phyloP scores from a whole-genome alignment of 2,113 vertebrate genomes.

The Gymnogyps californianus region DNA sequence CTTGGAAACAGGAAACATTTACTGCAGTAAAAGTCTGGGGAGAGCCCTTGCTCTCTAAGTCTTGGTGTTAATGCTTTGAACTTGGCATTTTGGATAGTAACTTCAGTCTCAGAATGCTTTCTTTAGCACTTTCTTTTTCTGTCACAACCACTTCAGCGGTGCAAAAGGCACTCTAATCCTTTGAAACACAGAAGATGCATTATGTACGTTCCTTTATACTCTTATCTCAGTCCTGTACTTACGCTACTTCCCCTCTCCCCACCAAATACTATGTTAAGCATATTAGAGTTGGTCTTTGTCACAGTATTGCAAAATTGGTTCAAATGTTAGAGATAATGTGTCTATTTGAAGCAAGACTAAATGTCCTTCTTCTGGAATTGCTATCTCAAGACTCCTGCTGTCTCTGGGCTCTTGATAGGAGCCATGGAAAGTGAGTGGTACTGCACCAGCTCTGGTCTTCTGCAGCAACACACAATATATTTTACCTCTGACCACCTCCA shows the following conservation, averaged over 20 bases:
- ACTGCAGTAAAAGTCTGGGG: neutral
- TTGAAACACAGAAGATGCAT: neutral
- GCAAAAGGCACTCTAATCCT: neutral
- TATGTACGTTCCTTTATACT: neutral
- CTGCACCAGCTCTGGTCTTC: neutral
- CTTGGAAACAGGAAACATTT: neutral
- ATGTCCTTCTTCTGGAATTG: neutral
- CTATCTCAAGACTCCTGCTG: neutral
- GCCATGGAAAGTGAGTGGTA: neutral
- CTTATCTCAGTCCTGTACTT: neutral
- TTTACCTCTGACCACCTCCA: neutral
- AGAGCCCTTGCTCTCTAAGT: neutral
- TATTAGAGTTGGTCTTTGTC: neutral
- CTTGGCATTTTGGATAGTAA: neutral
- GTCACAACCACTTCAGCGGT: neutral
- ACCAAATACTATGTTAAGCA: neutral
- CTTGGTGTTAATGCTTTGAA: neutral
- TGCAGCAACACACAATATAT: neutral
- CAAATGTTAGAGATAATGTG: neutral
- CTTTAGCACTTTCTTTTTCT: neutral
- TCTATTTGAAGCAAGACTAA: neutral
- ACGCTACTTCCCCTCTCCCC: fast-evolving
- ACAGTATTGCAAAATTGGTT: neutral
- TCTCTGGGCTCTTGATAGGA: neutral
- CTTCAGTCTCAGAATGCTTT: neutral